Conservation (phyloP, 2,888 invertebrate species). For the Zaprionus lineosus region DNA sequence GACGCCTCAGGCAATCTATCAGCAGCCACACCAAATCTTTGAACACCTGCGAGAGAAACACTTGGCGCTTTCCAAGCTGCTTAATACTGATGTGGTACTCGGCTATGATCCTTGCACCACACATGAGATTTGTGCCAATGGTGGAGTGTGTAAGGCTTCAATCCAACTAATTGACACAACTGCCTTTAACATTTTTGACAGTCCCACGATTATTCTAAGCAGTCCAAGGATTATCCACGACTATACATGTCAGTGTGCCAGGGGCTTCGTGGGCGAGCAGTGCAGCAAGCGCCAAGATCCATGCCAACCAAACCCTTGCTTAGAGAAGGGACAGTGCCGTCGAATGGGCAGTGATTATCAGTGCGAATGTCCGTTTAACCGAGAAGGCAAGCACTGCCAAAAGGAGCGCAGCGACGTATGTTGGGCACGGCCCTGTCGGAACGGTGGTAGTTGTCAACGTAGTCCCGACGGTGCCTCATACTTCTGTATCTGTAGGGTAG, state of each 20-base stretch:
- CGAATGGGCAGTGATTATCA: slow-evolving; percentile 92
- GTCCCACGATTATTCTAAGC: slow-evolving; percentile 91
- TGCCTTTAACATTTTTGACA: slow-evolving; percentile 88
- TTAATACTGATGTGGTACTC: slow-evolving; percentile 86
- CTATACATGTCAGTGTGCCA: slow-evolving; percentile 90
- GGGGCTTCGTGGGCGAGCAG: slow-evolving; percentile 91
- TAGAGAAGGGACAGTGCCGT: slow-evolving; percentile 91
- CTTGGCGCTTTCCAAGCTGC: slow-evolving; percentile 85
- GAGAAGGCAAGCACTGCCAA: slow-evolving; percentile 93
- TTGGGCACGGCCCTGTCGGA: slow-evolving; percentile 92
- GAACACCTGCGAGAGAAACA: slow-evolving; percentile 87
- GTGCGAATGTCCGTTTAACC: slow-evolving; percentile 90
- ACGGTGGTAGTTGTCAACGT: slow-evolving; percentile 95
- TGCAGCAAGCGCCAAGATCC: slow-evolving; percentile 95
- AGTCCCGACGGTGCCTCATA: slow-evolving; percentile 93
- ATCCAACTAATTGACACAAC: slow-evolving; percentile 86
- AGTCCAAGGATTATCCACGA: slow-evolving; percentile 91
- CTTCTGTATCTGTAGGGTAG: slow-evolving; percentile 95
- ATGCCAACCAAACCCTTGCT: slow-evolving; percentile 94
- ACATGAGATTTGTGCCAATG: slow-evolving; percentile 89
- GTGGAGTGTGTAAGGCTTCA: slow-evolving; percentile 89
- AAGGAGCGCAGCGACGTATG: slow-evolving; percentile 92
- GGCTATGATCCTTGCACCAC: slow-evolving; percentile 90
- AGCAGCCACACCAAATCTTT: slow-evolving; percentile 86
- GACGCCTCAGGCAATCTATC: slow-evolving; percentile 84